Evolutionary conservation across 2,888 invertebrate genomes (phyloP), one percentile per base, ranked within the genome.

Genomic region (Nomada ruficornis): DNA sequence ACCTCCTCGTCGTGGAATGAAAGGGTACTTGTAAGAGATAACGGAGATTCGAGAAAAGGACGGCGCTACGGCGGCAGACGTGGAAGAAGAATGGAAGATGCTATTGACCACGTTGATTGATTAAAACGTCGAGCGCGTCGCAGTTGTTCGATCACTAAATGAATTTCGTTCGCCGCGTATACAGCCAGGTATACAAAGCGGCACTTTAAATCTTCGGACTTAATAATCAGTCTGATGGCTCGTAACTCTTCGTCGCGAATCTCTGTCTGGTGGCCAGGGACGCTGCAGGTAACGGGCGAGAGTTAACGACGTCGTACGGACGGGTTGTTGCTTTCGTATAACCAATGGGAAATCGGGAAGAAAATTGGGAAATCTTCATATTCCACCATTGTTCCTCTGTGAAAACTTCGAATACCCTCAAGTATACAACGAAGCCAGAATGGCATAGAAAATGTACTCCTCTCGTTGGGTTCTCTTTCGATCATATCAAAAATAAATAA

Each of bases 181-280:
- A 26, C 60, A 65, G 26, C 59, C 74, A 60, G 55, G 79, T 83
- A 79, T 77, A 79, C 80, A 79, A 86, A 79, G 72, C 69, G 67
- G 62, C 80, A 68, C 75, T 76, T 85, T 86, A 86, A 86, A 86
- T 85, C 83, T 70, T 76, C 80, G 78, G 65, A 62, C 80, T 77
- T 84, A 86, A 86, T 86, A 80, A 86, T 86, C 85, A 75, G 83
- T 77, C 68, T 64, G 80, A 63, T 67, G 77, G 65, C 75, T 85
- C 80, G 77, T 85, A 87, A 79, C 67, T 86, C 83, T 83, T 64
- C 42, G 26, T 70, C 36, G 77, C n/a, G 80, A 54, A 77, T 70
- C 60, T n/a, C 11, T 9, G 23, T 23, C 10, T 59, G 64, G 29
- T 18, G n/a, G 20, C 47, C 50, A 52, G 69, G 57, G 65, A 71